phyloP scores from a whole-genome alignment of 2,797 vertebrate species.

The Moxostoma hubbsi region DNA sequence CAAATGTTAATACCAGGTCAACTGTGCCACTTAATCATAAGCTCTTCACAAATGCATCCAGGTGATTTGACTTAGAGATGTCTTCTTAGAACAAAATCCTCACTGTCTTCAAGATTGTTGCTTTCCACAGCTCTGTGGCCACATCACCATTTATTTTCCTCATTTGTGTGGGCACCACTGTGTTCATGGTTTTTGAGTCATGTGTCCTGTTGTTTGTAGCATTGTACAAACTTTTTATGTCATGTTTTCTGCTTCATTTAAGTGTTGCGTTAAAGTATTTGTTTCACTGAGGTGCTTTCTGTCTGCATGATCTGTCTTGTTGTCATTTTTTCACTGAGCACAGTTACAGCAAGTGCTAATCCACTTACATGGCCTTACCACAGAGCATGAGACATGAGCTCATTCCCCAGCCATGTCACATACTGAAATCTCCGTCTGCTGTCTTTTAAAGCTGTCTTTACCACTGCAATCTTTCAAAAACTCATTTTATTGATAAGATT shows the following conservation, averaged over 20 bases:
- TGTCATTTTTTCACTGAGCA: slow-evolving; percentile 46
- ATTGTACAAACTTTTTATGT: slow-evolving; percentile 1
- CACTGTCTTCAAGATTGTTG: slow-evolving; percentile 59
- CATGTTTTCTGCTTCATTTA: slow-evolving; percentile 15
- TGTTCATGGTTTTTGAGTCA: slow-evolving; percentile 26
- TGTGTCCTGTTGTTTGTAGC: slow-evolving; percentile 16
- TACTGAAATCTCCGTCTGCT: slow-evolving; percentile 37
- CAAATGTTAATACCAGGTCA: too few species aligned
- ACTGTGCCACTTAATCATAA: not conserved
- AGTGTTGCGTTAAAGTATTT: not conserved
- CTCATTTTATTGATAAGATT: slow-evolving; percentile 17
- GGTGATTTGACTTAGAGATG: not conserved
- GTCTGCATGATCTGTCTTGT: slow-evolving; percentile 53
- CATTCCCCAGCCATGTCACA: slow-evolving; percentile 46
- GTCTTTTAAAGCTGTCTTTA: slow-evolving; percentile 42
- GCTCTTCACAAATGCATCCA: not conserved
- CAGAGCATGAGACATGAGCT: slow-evolving; percentile 72
- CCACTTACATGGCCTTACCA: slow-evolving; percentile 69
- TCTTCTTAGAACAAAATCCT: not conserved
- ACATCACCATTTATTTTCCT: slow-evolving; percentile 32
- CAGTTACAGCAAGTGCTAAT: slow-evolving; percentile 43
- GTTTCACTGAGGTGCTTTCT: slow-evolving; percentile 42
- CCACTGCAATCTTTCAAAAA: slow-evolving; percentile 19
- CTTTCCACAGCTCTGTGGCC: slow-evolving; percentile 60
- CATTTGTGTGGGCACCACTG: not conserved